Conservation (phyloP, 2,113 vertebrate genomes). For the Tachysurus vachellii region DNA sequence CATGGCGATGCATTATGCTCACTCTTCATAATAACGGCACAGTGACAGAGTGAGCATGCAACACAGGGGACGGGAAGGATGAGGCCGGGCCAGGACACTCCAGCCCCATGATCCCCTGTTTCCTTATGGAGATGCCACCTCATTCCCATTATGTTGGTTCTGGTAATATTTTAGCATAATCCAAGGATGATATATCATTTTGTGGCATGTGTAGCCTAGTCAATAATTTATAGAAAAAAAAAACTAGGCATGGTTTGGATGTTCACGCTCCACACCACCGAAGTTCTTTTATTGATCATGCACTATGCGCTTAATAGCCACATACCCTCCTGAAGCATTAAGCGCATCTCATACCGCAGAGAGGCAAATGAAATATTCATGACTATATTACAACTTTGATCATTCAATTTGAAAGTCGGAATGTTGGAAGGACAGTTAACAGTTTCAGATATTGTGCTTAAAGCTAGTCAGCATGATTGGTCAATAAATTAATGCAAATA, state of each 20-base stretch:
- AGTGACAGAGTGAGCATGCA: constrained; percentile 71
- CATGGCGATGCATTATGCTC: constrained; percentile 93
- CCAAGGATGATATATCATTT: constrained; percentile 58
- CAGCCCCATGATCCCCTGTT: constrained; percentile 36
- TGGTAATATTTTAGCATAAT: constrained; percentile 52
- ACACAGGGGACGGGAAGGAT: constrained; percentile 42
- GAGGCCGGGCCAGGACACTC: constrained; percentile 54
- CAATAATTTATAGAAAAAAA: constrained; percentile 49
- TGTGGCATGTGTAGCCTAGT: constrained; percentile 50
- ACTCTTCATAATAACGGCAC: constrained; percentile 90
- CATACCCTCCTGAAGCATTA: neutral
- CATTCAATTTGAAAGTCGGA: constrained; percentile 23
- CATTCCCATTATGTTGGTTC: constrained; percentile 38
- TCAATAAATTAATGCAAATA: constrained; percentile 20
- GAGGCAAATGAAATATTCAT: constrained; percentile 31
- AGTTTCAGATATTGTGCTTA: constrained; percentile 5
- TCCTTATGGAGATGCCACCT: constrained; percentile 52
- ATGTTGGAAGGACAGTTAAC: constrained; percentile 10
- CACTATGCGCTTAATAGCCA: constrained; percentile 7
- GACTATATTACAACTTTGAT: constrained; percentile 28
- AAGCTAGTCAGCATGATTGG: neutral
- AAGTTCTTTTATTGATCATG: constrained; percentile 38
- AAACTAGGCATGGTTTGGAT: constrained; percentile 10
- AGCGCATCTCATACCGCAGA: neutral
- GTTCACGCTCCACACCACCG: neutral